These are phyloP conservation scores for Galago senegalensis DNA, from an alignment of 2,797 vertebrate species.

Conservation along the genomic window DNA sequence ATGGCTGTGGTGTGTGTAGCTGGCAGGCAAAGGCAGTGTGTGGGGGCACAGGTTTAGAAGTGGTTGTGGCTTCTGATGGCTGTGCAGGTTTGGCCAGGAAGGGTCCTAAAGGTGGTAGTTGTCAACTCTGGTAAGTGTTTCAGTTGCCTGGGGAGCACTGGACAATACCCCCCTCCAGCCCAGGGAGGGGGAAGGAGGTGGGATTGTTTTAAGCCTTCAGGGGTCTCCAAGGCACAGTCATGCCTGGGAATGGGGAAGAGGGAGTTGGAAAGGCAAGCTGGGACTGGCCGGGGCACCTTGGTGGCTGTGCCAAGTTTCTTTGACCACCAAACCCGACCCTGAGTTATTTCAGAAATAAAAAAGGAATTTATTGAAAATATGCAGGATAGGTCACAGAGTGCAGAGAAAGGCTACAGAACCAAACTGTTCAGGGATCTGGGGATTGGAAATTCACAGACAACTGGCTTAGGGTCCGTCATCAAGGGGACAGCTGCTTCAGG, in stretches of 20 bases:
- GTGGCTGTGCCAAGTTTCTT: neutral
- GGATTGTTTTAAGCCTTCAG: neutral
- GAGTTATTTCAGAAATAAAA: constrained; percentile 6
- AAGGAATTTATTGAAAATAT: neutral
- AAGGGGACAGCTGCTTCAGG: neutral
- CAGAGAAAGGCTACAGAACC: neutral
- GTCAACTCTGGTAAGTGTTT: neutral
- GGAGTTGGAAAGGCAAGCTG: neutral
- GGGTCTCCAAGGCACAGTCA: neutral
- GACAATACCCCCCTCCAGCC: neutral
- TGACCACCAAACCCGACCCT: neutral
- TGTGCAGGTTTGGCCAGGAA: neutral
- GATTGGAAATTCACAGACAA: neutral
- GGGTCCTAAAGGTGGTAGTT: neutral
- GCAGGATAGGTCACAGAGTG: neutral
- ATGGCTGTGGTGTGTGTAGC: neutral
- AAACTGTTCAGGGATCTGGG: neutral
- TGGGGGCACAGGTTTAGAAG: neutral
- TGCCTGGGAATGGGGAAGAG: neutral
- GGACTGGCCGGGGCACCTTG: neutral
- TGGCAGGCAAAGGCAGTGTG: neutral
- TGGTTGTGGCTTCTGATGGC: neutral
- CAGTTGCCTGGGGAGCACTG: neutral
- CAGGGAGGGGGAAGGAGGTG: neutral
- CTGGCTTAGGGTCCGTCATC: neutral